Evolutionary conservation across 1,140 invertebrate genomes (phyloP).

Genomic region (Lordiphosa stackelbergi): DNA sequence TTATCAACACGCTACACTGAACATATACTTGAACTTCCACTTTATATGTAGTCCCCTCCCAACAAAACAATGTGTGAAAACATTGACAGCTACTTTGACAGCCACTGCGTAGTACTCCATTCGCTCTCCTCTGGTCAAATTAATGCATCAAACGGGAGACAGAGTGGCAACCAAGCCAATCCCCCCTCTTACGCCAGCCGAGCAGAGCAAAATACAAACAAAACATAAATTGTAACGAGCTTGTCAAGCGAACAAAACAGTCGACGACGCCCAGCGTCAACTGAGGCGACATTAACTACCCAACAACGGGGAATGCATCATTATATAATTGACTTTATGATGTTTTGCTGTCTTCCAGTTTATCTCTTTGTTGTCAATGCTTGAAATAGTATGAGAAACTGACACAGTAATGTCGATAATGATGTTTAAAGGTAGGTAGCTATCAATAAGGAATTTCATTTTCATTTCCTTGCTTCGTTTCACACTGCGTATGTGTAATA

Average conservation of each 20-base stretch:
- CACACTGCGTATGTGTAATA: conserved; percentile 34
- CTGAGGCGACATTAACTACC: conserved; percentile 11
- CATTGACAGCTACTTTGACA: conserved; percentile 41
- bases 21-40: conserved; percentile 38
- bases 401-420: conserved; percentile 15
- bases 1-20: conserved; percentile 6
- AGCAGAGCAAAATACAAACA: conserved; percentile 20
- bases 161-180: no score
- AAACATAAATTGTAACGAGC: conserved; percentile 51
- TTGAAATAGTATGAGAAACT: conserved; percentile 27
- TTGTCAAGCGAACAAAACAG: conserved; percentile 31
- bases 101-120: conserved; percentile 6
- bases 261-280: neutral
- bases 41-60: conserved; percentile 35
- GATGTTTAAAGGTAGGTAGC: conserved; percentile 2
- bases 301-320: conserved; percentile 21
- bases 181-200: no score
- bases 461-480: neutral
- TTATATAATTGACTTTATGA: conserved; percentile 52
- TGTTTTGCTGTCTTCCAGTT: conserved; percentile 43
- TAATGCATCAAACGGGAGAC: conserved; percentile 24
- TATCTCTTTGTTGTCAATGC: conserved; percentile 42
- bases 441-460: conserved; percentile 14
- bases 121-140: conserved; percentile 21
- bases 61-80: conserved; percentile 21